phyloP scores from a whole-genome alignment of 2,888 invertebrate genomes.

The Miltochrista miniata region DNA sequence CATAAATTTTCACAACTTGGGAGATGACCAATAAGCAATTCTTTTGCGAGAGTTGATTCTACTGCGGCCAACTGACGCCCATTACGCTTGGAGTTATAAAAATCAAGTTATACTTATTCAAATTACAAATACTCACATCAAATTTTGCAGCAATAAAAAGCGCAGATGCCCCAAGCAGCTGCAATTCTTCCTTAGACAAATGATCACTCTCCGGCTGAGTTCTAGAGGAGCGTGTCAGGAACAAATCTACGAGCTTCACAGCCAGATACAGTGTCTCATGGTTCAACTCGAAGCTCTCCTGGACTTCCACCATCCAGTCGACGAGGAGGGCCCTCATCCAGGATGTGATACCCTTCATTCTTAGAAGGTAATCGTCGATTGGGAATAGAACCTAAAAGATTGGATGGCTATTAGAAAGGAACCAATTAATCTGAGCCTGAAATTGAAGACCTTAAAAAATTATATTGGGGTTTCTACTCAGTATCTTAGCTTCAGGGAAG shows the following conservation, averaged over 20 bases:
- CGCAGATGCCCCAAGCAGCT: slow-evolving; percentile 95
- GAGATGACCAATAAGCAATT: too few relatives aligned
- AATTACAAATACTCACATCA: slow-evolving; percentile 87
- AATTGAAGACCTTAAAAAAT: background rate
- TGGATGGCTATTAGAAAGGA: too few relatives aligned
- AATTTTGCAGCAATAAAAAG: slow-evolving; percentile 98
- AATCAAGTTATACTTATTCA: background rate
- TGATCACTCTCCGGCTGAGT: slow-evolving; percentile 70
- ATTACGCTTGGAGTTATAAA: too few relatives aligned
- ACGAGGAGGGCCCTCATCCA: slow-evolving; percentile 97
- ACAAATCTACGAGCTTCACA: slow-evolving; percentile 97
- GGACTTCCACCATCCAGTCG: slow-evolving; percentile 99
- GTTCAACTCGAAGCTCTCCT: slow-evolving; percentile 98
- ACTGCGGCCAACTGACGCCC: too few relatives aligned
- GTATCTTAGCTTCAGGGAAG: too few relatives aligned
- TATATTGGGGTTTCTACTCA: background rate
- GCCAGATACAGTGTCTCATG: slow-evolving; percentile 99
- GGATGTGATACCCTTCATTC: slow-evolving; percentile 90
- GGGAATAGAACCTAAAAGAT: slow-evolving; percentile 84
- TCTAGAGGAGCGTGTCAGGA: slow-evolving; percentile 80
- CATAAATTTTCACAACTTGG: too few relatives aligned
- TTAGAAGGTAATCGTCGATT: slow-evolving; percentile 91
- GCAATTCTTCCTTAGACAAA: slow-evolving; percentile 92
- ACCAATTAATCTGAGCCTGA: too few relatives aligned
- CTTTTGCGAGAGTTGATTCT: too few relatives aligned